Conservation (phyloP, 1,140 invertebrate genomes). For the Atta cephalotes region DNA sequence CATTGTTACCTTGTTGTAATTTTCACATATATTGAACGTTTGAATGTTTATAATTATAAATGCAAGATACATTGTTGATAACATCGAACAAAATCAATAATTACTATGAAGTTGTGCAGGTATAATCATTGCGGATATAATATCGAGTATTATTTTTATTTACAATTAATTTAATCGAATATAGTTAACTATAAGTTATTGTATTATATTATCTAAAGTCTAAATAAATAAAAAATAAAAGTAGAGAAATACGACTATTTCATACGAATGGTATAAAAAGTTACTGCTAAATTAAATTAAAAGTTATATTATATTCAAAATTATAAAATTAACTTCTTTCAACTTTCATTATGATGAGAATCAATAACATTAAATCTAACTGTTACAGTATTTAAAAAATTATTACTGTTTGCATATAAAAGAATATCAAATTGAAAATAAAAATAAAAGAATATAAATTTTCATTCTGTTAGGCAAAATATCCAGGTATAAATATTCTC, state of each 20-base stretch:
- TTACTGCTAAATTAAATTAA: background rate
- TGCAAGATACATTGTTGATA: conserved; percentile 45
- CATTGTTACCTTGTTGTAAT: conserved; percentile 26
- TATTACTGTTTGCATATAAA: background rate
- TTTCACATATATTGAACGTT: conserved; percentile 24
- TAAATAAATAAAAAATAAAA: conserved; percentile 7
- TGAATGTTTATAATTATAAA: conserved; percentile 38
- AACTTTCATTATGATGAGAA: background rate
- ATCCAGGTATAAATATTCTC: background rate
- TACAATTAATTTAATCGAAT: conserved; percentile 22
- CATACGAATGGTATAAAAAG: background rate
- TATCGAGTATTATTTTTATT: conserved; percentile 27
- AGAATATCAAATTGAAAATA: background rate
- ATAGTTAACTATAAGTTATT: background rate
- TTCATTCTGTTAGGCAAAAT: background rate
- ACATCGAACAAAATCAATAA: conserved; percentile 48
- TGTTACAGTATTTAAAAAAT: background rate
- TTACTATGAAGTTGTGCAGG: background rate
- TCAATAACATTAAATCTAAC: background rate
- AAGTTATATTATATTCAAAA: background rate
- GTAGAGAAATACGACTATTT: background rate
- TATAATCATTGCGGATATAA: background rate
- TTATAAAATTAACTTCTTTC: background rate
- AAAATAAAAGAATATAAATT: background rate
- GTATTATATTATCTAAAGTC: background rate